These are phyloP conservation scores for Augiades crinisus DNA, from an alignment of 2,888 invertebrate species.

Conservation along the genomic window DNA sequence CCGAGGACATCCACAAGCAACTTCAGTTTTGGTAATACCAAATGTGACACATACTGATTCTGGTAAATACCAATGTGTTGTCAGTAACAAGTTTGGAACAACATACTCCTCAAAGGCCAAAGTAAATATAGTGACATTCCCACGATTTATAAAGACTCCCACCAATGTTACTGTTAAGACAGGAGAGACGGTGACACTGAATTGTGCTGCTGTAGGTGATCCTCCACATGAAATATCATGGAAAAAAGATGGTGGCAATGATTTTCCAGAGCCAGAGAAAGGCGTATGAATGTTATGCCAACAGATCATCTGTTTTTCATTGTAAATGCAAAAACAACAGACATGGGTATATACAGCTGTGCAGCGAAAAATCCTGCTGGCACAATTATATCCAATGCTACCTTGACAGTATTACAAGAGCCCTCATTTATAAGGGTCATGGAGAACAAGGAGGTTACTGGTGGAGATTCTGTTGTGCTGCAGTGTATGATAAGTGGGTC, in stretches of 20 bases:
- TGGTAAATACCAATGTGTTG: conserved; percentile 96
- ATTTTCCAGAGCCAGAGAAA: conserved; percentile 96
- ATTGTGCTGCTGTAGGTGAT: conserved; percentile 95
- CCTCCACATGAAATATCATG: conserved; percentile 94
- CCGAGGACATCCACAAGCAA: conserved; percentile 83
- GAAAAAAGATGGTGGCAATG: conserved; percentile 95
- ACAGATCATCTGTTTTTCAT: conserved; percentile 96
- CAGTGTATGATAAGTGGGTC: conserved; percentile 94
- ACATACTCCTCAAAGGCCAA: conserved; percentile 93
- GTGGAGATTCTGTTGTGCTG: conserved; percentile 92
- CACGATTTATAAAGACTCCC: conserved; percentile 92
- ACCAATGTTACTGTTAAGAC: conserved; percentile 91
- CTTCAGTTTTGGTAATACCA: conserved; percentile 87
- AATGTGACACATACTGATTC: conserved; percentile 91
- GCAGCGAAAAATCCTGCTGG: conserved; percentile 96
- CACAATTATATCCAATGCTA: conserved; percentile 91
- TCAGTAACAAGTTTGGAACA: conserved; percentile 93
- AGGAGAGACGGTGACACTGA: conserved; percentile 92
- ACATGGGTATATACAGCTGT: conserved; percentile 96
- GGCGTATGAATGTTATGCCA: conserved; percentile 95
- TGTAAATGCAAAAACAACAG: conserved; percentile 92
- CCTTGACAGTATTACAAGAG: conserved; percentile 91
- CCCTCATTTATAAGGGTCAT: conserved; percentile 93
- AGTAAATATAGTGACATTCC: conserved; percentile 93
- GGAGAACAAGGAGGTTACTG: conserved; percentile 90